Evolutionary conservation across 2,113 vertebrate species (phyloP).

Genomic region (Pogona vitticeps): DNA sequence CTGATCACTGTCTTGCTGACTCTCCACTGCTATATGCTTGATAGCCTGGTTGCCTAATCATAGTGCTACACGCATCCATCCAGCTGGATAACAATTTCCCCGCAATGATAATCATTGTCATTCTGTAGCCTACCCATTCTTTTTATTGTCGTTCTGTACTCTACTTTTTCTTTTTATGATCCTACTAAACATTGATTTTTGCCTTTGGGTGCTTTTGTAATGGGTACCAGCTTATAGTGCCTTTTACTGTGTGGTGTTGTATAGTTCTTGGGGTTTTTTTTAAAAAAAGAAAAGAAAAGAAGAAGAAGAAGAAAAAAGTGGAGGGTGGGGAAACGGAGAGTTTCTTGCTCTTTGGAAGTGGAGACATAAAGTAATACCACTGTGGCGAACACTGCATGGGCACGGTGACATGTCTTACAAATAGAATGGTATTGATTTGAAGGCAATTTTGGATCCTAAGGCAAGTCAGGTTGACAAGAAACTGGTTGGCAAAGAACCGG

Average conservation of each 20-base stretch:
- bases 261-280: slow-evolving; percentile 32
- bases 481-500: neutral
- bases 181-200: slow-evolving; percentile 64
- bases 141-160: slow-evolving; percentile 48
- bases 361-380: slow-evolving; percentile 14
- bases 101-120: slow-evolving; percentile 58
- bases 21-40: slow-evolving; percentile 45
- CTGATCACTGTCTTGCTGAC: neutral
- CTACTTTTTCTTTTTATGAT: slow-evolving; percentile 33
- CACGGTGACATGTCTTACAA: neutral
- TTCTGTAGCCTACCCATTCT: neutral
- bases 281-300: too few species aligned
- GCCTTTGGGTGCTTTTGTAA: slow-evolving; percentile 51
- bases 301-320: too few species aligned
- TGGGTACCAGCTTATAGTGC: slow-evolving; percentile 1
- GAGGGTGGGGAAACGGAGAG: too few species aligned
- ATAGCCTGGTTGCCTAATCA: slow-evolving; percentile 64
- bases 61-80: slow-evolving; percentile 43
- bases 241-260: slow-evolving; percentile 35
- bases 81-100: slow-evolving; percentile 60
- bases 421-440: neutral
- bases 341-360: slow-evolving; percentile 28
- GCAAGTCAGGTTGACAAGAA: neutral
- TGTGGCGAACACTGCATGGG: neutral
- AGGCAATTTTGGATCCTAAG: neutral